These are phyloP conservation scores for Drosophila sechellia DNA, from an alignment of 1,140 invertebrate genomes.

Conservation along the genomic window DNA sequence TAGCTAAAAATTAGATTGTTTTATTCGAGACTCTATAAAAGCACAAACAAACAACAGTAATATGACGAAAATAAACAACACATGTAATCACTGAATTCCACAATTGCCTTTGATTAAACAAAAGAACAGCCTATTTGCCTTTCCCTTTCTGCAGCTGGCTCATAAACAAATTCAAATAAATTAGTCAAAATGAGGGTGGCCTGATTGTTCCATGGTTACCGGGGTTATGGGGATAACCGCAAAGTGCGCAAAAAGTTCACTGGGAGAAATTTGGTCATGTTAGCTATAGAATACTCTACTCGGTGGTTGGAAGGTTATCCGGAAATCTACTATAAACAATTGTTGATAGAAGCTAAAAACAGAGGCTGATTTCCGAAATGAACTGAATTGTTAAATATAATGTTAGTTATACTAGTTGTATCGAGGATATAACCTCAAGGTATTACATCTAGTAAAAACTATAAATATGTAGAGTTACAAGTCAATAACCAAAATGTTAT, in stretches of 20 bases:
- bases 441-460: no score
- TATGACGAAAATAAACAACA: slow-evolving; percentile 42
- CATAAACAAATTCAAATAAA: slow-evolving; percentile 76
- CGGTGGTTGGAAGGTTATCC: background rate
- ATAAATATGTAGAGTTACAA: no score
- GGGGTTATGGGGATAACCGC: slow-evolving; percentile 26
- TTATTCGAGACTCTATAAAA: no score
- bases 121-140: slow-evolving; percentile 53
- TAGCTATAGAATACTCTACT: slow-evolving; percentile 29
- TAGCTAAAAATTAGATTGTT: no score
- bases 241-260: slow-evolving; percentile 57
- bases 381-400: no score
- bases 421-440: no score
- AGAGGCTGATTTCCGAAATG: no score
- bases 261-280: slow-evolving; percentile 37
- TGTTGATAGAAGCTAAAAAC: no score
- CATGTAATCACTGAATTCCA: slow-evolving; percentile 72
- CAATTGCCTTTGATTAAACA: slow-evolving; percentile 83
- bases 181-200: slow-evolving; percentile 80
- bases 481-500: background rate
- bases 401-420: no score
- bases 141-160: slow-evolving; percentile 24
- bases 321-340: background rate
- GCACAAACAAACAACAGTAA: slow-evolving; percentile 35
- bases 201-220: slow-evolving; percentile 42